Percentiles rank a stretch among this genome's conserved stretches.
These are phyloP conservation scores for Pluvianellus socialis DNA, from an alignment of 2,113 vertebrate species.

Conservation along the genomic window DNA sequence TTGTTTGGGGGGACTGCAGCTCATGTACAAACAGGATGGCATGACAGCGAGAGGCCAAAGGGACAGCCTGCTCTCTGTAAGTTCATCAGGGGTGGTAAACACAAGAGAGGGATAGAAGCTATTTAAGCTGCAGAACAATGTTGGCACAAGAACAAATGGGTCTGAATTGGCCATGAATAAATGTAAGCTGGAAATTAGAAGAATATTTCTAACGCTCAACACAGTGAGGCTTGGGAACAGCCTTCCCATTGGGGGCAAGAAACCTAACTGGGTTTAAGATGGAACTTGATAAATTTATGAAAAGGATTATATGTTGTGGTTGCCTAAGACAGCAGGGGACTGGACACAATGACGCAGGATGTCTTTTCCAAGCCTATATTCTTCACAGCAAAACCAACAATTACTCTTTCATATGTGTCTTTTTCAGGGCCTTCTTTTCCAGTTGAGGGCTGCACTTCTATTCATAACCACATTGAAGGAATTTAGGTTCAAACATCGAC, in stretches of 20 bases:
- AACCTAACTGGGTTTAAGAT: conserved; percentile 46
- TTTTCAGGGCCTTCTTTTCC: conserved; percentile 5
- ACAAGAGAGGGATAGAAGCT: conserved; percentile 30
- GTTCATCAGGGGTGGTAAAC: conserved; percentile 53
- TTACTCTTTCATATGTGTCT: conserved; percentile 15
- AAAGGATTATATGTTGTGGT: conserved; percentile 57
- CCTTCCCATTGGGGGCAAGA: conserved; percentile 16
- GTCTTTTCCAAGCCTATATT: conserved; percentile 30
- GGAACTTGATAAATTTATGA: conserved; percentile 62
- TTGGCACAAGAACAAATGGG: conserved; percentile 68
- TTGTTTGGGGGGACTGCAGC: not conserved
- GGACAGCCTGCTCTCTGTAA: conserved; percentile 51
- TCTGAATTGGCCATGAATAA: conserved; percentile 49
- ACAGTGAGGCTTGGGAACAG: conserved; percentile 54
- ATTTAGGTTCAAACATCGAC: not conserved
- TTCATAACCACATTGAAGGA: not conserved
- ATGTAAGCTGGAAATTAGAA: conserved; percentile 61
- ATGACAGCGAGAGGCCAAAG: conserved; percentile 5
- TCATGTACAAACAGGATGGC: not conserved
- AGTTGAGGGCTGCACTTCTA: not conserved
- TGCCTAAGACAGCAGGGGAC: conserved; percentile 57
- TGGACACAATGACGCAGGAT: conserved; percentile 57
- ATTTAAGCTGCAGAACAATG: conserved; percentile 67
- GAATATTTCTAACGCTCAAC: conserved; percentile 60
- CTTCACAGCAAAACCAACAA: conserved; percentile 44